phyloP scores from a whole-genome alignment of 2,888 invertebrate species.

The Catocala nupta region DNA sequence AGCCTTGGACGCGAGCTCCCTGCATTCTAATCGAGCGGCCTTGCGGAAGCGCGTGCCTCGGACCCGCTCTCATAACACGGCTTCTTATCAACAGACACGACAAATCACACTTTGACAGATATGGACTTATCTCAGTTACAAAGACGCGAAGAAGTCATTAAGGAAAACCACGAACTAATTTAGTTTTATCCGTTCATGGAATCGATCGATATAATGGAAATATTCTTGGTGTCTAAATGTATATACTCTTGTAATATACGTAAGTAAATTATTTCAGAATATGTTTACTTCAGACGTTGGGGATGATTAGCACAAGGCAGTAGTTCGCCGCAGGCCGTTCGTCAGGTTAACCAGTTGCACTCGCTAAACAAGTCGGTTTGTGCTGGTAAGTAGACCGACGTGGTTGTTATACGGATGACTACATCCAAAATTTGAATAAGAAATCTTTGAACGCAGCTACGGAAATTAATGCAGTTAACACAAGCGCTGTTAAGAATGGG shows the following conservation, averaged over 20 bases:
- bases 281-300: constrained; percentile 61
- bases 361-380: constrained; percentile 63
- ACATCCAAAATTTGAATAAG: constrained; percentile 49
- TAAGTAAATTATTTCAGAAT: constrained; percentile 31
- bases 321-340: constrained; percentile 58
- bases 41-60: constrained; percentile 84
- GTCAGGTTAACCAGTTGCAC: constrained; percentile 73
- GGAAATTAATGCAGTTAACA: constrained; percentile 10
- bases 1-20: constrained; percentile 86
- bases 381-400: constrained; percentile 65
- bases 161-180: constrained; percentile 25
- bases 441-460: constrained; percentile 7
- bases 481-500: neutral
- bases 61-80: constrained; percentile 78
- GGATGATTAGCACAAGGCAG: constrained; percentile 68
- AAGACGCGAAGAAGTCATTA: constrained; percentile 25
- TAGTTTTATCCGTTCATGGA: neutral
- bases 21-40: constrained; percentile 86
- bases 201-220: neutral
- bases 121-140: constrained; percentile 40
- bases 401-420: constrained; percentile 60
- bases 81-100: constrained; percentile 69
- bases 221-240: neutral
- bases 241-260: too few species aligned
- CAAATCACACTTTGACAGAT: constrained; percentile 55